A percentile compares a stretch with the other conserved stretches of the same genome.
phyloP scores from a whole-genome alignment of 2,113 vertebrate genomes.

The Cromileptes altivelis region DNA sequence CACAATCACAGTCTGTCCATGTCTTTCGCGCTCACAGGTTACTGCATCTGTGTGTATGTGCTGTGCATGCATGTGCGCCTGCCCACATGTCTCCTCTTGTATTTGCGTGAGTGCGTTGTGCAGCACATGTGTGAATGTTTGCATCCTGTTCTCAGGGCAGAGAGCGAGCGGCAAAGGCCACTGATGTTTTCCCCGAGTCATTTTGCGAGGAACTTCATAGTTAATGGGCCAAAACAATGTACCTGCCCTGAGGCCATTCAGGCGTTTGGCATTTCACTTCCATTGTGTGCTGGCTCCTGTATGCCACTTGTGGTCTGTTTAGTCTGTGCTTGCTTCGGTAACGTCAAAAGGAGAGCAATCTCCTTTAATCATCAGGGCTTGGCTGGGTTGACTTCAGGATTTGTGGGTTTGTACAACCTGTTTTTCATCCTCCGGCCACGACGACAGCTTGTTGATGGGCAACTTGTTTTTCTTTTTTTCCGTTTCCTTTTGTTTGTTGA shows the following conservation, averaged over 20 bases:
- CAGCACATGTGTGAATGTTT: conserved; percentile 44
- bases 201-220: conserved; percentile 44
- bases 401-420: conserved; percentile 51
- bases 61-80: background rate
- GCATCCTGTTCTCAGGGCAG: conserved; percentile 25
- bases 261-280: conserved; percentile 62
- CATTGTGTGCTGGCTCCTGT: conserved; percentile 52
- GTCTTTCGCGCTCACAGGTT: conserved; percentile 9
- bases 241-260: conserved; percentile 54
- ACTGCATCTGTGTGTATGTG: background rate
- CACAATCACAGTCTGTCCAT: conserved; percentile 49
- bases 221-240: conserved; percentile 63
- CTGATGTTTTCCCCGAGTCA: conserved; percentile 37
- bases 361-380: conserved; percentile 65
- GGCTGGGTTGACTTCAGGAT: conserved; percentile 31
- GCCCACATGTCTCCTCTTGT: background rate
- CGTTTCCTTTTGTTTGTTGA: conserved; percentile 30
- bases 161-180: conserved; percentile 35
- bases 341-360: conserved; percentile 49
- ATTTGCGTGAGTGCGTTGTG: background rate
- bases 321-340: conserved; percentile 59
- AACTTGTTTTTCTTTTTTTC: conserved; percentile 24
- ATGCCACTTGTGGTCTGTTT: conserved; percentile 60
- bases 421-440: conserved; percentile 26
- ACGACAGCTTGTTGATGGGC: conserved; percentile 16